Percentiles rank a stretch among this genome's conserved stretches.
These are phyloP conservation scores for Dolichallabes microphthalmus DNA, from an alignment of 2,113 vertebrate genomes.

Conservation along the genomic window DNA sequence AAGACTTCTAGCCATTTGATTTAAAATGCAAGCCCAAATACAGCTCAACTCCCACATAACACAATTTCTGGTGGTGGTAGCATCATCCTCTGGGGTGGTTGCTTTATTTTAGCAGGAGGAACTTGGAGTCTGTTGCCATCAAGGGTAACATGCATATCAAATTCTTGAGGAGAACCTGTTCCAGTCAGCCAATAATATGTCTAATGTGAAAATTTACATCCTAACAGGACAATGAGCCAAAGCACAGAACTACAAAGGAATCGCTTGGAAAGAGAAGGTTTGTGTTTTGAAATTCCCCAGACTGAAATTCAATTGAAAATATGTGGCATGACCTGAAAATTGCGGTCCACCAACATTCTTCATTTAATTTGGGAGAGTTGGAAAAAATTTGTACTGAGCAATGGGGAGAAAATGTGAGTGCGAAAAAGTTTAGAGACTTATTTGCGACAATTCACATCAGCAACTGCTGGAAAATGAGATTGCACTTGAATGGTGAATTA, in stretches of 20 bases:
- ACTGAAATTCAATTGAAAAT: not conserved
- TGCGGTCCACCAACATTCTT: not conserved
- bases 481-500: not conserved
- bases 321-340: conserved; percentile 8
- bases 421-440: not conserved
- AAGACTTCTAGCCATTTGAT: not conserved
- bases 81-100: not conserved
- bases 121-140: not conserved
- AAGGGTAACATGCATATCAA: not conserved
- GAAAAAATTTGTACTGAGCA: conserved; percentile 1
- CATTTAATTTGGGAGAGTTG: not conserved
- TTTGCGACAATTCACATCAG: not conserved
- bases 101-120: not conserved
- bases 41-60: not conserved
- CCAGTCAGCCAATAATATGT: not conserved
- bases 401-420: not conserved
- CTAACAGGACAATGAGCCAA: not conserved
- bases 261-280: not conserved
- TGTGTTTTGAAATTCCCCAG: not conserved
- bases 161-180: not conserved
- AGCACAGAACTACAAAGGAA: not conserved
- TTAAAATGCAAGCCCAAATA: not conserved
- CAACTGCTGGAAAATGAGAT: not conserved
- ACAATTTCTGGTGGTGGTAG: not conserved
- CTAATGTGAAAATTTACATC: not conserved